Base-by-base conservation (phyloP, 2,888 invertebrate species). In the Psylliodes chrysocephalus region DNA sequence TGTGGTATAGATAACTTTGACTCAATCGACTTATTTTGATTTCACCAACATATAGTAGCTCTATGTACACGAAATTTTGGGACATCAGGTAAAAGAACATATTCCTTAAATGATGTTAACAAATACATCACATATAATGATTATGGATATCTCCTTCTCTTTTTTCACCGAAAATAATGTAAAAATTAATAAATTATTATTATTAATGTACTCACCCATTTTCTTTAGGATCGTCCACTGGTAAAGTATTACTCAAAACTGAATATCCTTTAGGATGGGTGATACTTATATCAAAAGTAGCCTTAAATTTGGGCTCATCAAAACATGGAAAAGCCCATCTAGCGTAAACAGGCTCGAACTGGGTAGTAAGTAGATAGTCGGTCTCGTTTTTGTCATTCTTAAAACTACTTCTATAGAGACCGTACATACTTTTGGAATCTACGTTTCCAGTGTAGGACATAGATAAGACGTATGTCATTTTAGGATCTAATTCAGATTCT, bases 261-360 rank as follows among this genome's bases (percentile, higher is more conserved):
- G 57, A 67, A 22, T 74, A 74, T 4, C 54, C 64, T 1, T 15
- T 22, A 1, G 78, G 77, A 65, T 75, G 77, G 28, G 81, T 81
- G 40, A 86, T 82, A 0, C 79, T 82, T 22, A 87, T 82, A 0
- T 75, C 73, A 17, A 86, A 83, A 0, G 68, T 75, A 0, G 86
- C 79, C 6, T 80, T 74, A 63, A 80, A 82, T 0, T 79, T 78
- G 0, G 85, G 89, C 68, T 91, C 90, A 74, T 93, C 93, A 73
- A 93, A 92, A 73, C 91, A 90, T 18, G 93, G 93, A 79, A 94
- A 93, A 0, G 90, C 92, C 69, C 84, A 84, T 17, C 92, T 86
- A 0, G 90, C 90, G 60, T 88, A 82, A 1, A 88, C 86, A 0
- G 89, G 85, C 80, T 91, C 86, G 75, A 91, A 90, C 73, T 91